phyloP scores from a whole-genome alignment of 2,888 invertebrate genomes.

The Chironomus tentans region DNA sequence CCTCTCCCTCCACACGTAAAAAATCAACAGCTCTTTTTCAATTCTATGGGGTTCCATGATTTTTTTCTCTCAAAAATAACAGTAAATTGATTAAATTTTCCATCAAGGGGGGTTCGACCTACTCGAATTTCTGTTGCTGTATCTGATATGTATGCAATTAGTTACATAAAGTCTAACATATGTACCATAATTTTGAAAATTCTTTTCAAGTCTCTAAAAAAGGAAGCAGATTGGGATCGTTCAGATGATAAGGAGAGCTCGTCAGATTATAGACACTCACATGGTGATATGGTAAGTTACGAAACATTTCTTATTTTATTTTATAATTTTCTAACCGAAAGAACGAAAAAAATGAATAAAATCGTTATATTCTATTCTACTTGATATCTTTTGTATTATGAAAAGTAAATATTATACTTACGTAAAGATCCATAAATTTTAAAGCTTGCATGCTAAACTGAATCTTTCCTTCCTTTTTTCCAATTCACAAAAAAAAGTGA shows the following conservation, averaged over 20 bases:
- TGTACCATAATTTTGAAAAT: background rate
- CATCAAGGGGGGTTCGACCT: too few species aligned
- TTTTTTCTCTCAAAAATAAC: too few species aligned
- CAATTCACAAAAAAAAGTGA: background rate
- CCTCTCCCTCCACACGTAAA: too few species aligned
- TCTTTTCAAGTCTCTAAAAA: conserved; percentile 65
- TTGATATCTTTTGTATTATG: background rate
- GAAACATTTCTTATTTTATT: background rate
- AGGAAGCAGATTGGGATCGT: conserved; percentile 79
- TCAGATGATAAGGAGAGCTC: conserved; percentile 73
- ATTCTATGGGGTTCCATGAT: too few species aligned
- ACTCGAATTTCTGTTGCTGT: too few species aligned
- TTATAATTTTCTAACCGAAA: background rate
- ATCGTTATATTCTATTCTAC: background rate
- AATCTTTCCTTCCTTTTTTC: background rate
- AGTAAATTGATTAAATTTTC: too few species aligned
- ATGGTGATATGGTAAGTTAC: conserved; percentile 65
- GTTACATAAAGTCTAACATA: too few species aligned
- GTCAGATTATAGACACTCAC: conserved; percentile 70
- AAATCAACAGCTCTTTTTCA: too few species aligned
- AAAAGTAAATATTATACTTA: background rate
- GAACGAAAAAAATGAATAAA: too few species aligned
- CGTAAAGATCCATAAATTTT: background rate
- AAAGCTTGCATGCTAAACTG: background rate
- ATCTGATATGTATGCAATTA: too few species aligned